Base-by-base conservation (phyloP, 2,797 vertebrate genomes). In the Coilia nasus region DNA sequence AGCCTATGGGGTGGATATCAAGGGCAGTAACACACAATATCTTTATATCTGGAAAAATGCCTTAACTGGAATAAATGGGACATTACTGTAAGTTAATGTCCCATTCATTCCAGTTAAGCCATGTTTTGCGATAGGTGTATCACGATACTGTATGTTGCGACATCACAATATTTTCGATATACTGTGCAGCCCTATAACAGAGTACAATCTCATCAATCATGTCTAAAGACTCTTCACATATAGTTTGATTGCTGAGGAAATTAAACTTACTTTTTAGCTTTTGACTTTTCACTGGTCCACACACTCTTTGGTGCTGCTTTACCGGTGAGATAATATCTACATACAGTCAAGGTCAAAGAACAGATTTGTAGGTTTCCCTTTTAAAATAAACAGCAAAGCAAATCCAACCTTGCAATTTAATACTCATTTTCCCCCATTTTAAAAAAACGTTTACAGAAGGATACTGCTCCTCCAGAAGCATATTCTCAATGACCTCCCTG, bases 381-480 rank as follows among this genome's bases (percentile, higher is more conserved):
- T 17, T 10, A n/a, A 75, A 80, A 23, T 83, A 83, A 62, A 28
- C 50, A 54, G 7, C 17, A 59, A 21, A 59, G 57, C 17, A 59
- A 59, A 21, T 5, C 57, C 57, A 4, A 59, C 57, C 19, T 59
- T 41, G 19, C 4, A 54, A 82, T 47, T 7, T 14, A 46, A n/a
- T 71, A 7, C 23, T 25, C 35, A 17, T n/a, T 47, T n/a, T 50
- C 21, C 12, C 35, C 5, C 2, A 41, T 41, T 41, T n/a, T n/a
- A n/a, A 41, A 41, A 41, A 41, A 41, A 41, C 2, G 35, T 41
- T 41, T 41, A 54, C 50, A 54, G 7, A 97, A 98, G 97, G 98
- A 99, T 99, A 99, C 97, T 98, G 96, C 93, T 99, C 98, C 91
- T 99, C 98, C 90, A 98, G 92, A 89, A 99, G 91, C 98, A 99